These are phyloP conservation scores for Aramus guarauna DNA, from an alignment of 2,113 vertebrate species.

Conservation along the genomic window DNA sequence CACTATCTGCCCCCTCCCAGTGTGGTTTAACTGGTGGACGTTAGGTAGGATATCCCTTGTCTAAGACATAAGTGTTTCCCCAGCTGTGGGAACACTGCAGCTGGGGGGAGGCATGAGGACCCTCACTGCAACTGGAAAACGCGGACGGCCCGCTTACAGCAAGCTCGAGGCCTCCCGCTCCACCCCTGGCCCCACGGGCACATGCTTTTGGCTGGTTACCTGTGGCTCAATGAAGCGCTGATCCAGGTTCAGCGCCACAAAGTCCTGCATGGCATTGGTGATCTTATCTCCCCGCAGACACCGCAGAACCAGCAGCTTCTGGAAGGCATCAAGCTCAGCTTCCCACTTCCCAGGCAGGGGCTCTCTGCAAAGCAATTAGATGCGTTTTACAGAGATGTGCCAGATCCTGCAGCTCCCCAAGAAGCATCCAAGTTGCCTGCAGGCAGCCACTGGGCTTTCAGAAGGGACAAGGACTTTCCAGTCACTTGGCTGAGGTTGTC, in stretches of 20 bases:
- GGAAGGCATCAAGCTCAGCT: slow-evolving; percentile 80
- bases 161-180: not conserved
- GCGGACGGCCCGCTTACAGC: not conserved
- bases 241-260: slow-evolving; percentile 82
- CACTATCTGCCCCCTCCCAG: not conserved
- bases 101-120: not conserved
- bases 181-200: not conserved
- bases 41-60: not conserved
- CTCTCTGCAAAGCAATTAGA: slow-evolving; percentile 70
- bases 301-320: slow-evolving; percentile 86
- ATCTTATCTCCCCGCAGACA: slow-evolving; percentile 87
- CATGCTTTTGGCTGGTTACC: slow-evolving; percentile 52
- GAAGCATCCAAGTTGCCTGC: not conserved
- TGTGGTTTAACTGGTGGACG: not conserved
- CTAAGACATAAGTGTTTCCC: not conserved
- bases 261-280: slow-evolving; percentile 88
- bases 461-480: not conserved
- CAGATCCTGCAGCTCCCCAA: not conserved
- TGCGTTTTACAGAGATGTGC: not conserved
- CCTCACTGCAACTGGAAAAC: not conserved
- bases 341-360: slow-evolving; percentile 81
- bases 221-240: slow-evolving; percentile 87
- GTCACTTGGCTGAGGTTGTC: not conserved
- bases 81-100: not conserved
- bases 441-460: not conserved